Conservation (phyloP, 2,888 invertebrate genomes). For the Smittia aterrima region DNA sequence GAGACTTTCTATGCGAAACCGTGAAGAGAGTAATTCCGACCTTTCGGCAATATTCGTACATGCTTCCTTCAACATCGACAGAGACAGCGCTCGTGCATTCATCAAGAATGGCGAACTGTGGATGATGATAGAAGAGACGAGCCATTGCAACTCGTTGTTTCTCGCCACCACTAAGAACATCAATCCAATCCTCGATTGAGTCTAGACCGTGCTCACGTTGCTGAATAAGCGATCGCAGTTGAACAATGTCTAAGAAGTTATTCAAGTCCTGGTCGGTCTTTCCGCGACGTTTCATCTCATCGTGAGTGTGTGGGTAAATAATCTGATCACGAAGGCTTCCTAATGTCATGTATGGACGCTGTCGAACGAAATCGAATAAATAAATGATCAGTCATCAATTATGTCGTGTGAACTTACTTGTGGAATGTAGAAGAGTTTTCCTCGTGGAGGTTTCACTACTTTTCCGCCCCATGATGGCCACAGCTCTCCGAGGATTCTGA, state of each 20-base stretch:
- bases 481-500: slow-evolving; percentile 92
- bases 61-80: slow-evolving; percentile 95
- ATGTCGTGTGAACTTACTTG: background rate
- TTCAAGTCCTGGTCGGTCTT: slow-evolving; percentile 75
- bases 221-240: slow-evolving; percentile 73
- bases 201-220: slow-evolving; percentile 86
- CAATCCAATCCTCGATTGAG: slow-evolving; percentile 97
- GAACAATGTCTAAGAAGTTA: slow-evolving; percentile 76
- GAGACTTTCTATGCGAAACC: slow-evolving; percentile 92
- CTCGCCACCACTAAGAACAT: slow-evolving; percentile 96
- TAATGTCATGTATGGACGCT: slow-evolving; percentile 94
- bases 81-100: slow-evolving; percentile 99
- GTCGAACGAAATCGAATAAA: slow-evolving; percentile 73
- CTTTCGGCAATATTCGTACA: slow-evolving; percentile 92
- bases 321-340: slow-evolving; percentile 92
- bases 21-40: slow-evolving; percentile 89
- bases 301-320: slow-evolving; percentile 90
- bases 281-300: slow-evolving; percentile 77
- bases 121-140: slow-evolving; percentile 92
- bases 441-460: slow-evolving; percentile 90
- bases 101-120: slow-evolving; percentile 97
- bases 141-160: slow-evolving; percentile 99
- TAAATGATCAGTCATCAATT: background rate
- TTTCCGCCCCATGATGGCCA: slow-evolving; percentile 97
- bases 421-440: slow-evolving; percentile 81